Percentiles rank a stretch among this genome's conserved stretches.
These are phyloP conservation scores for Clupea harengus DNA, from an alignment of 2,113 vertebrate species.

Conservation along the genomic window DNA sequence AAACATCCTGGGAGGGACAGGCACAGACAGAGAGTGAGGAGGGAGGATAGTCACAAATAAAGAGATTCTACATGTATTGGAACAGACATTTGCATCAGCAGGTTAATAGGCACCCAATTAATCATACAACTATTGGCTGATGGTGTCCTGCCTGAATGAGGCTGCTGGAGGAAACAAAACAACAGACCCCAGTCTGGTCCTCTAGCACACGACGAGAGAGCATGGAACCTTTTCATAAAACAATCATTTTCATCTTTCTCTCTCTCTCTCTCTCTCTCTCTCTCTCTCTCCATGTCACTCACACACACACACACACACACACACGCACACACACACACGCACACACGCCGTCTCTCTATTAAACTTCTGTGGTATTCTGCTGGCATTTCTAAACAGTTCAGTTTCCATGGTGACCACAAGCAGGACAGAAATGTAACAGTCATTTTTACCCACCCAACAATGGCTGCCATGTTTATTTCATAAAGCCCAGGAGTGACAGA, in stretches of 20 bases:
- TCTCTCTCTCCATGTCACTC: background rate
- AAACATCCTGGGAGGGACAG: slow-evolving; percentile 82
- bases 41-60: background rate
- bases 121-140: background rate
- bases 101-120: no score
- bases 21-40: slow-evolving; percentile 17
- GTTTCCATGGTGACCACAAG: slow-evolving; percentile 51
- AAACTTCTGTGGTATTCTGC: slow-evolving; percentile 13
- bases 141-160: background rate
- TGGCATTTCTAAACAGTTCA: slow-evolving; percentile 32
- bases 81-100: no score
- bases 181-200: background rate
- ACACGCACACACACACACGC: background rate
- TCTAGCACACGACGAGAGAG: background rate
- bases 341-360: background rate
- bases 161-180: background rate
- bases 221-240: background rate
- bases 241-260: no score
- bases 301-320: background rate
- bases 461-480: slow-evolving; percentile 63
- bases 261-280: background rate
- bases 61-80: background rate
- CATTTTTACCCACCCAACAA: slow-evolving; percentile 46
- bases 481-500: slow-evolving; percentile 35
- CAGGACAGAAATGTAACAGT: slow-evolving; percentile 31